phyloP scores from a whole-genome alignment of 1,140 invertebrate species.

The Stenopsyche tienmushanensis region DNA sequence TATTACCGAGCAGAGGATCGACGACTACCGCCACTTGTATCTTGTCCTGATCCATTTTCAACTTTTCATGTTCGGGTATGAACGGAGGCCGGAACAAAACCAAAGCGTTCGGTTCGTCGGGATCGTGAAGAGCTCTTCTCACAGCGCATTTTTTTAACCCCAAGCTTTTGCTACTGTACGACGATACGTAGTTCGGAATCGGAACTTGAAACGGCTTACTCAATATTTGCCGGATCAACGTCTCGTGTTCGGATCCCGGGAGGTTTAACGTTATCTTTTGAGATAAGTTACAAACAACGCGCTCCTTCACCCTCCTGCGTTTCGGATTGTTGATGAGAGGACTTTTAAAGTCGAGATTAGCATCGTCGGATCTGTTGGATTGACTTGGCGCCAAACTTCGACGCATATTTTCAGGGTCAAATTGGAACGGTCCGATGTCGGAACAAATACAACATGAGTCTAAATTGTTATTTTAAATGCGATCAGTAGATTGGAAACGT shows the following conservation, averaged over 20 bases:
- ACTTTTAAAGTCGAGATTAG: conserved; percentile 48
- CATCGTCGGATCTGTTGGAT: conserved; percentile 46
- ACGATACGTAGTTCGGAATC: conserved; percentile 84
- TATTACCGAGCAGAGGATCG: conserved; percentile 86
- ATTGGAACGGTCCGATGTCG: too few species aligned
- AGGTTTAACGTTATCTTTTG: conserved; percentile 44
- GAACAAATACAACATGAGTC: too few species aligned
- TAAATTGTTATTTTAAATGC: not conserved
- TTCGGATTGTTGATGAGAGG: conserved; percentile 49
- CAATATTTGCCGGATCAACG: conserved; percentile 76
- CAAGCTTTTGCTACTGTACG: conserved; percentile 65
- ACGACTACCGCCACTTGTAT: conserved; percentile 89
- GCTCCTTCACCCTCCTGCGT: conserved; percentile 49
- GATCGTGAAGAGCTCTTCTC: conserved; percentile 83
- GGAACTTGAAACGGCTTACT: conserved; percentile 94
- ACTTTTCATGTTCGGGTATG: conserved; percentile 78
- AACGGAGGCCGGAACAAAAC: conserved; percentile 84
- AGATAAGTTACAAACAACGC: conserved; percentile 43
- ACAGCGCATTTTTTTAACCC: conserved; percentile 55
- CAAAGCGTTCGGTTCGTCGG: conserved; percentile 89
- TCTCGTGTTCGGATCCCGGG: conserved; percentile 57
- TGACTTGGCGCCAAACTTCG: conserved; percentile 61
- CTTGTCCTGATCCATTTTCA: conserved; percentile 67
- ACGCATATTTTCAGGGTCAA: conserved; percentile 45
- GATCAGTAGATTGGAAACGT: not conserved